phyloP scores from a whole-genome alignment of 2,113 vertebrate species.

The Eleginops maclovinus region DNA sequence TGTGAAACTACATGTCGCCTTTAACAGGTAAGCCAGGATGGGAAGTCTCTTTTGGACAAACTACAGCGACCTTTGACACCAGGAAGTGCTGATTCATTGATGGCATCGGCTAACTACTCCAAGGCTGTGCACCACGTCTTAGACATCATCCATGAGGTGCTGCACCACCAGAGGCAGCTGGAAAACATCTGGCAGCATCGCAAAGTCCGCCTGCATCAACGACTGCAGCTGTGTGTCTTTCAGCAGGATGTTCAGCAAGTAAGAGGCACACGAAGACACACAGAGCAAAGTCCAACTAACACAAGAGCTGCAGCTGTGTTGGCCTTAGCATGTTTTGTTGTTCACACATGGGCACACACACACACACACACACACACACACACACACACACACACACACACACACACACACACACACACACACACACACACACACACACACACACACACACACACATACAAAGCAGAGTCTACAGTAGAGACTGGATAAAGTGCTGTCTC shows the following conservation, averaged over 20 bases:
- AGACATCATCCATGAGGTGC: constrained; percentile 96
- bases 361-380: too few species aligned
- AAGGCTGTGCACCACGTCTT: constrained; percentile 97
- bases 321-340: not conserved
- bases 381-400: not conserved
- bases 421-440: not conserved
- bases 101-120: constrained; percentile 95
- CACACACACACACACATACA: not conserved
- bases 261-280: constrained; percentile 11
- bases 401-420: not conserved
- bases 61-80: constrained; percentile 95
- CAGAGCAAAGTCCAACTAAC: not conserved
- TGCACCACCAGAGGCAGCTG: constrained; percentile 97
- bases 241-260: constrained; percentile 99
- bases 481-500: not conserved
- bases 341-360: not conserved
- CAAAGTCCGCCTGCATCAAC: constrained; percentile 96
- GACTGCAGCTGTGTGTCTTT: constrained; percentile 97
- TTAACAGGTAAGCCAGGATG: constrained; percentile 95
- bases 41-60: constrained; percentile 96
- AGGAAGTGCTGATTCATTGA: constrained; percentile 94
- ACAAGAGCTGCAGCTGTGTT: not conserved
- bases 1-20: not conserved
- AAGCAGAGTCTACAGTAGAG: not conserved
- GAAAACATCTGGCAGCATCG: constrained; percentile 99